Conservation (phyloP, 2,888 invertebrate genomes). For the Metallyticus violacea region DNA sequence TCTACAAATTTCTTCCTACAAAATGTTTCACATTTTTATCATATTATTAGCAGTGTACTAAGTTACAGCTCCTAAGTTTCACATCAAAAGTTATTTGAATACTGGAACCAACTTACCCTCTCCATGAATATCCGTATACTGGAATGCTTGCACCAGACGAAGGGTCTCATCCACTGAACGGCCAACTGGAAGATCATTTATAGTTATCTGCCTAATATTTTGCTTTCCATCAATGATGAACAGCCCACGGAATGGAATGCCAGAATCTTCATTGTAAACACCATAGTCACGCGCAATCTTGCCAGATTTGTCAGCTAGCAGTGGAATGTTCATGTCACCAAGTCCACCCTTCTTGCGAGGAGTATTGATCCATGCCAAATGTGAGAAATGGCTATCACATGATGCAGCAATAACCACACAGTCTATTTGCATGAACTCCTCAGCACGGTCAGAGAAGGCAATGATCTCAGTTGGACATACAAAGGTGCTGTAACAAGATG, state of each 20-base stretch:
- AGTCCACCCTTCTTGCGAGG: slow-evolving; percentile 92
- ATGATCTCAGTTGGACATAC: slow-evolving; percentile 86
- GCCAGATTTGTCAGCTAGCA: slow-evolving; percentile 89
- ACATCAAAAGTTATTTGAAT: no score
- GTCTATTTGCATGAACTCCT: slow-evolving; percentile 78
- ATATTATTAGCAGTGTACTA: no score
- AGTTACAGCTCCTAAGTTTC: not conserved
- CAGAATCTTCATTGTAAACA: slow-evolving; percentile 86
- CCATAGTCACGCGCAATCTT: slow-evolving; percentile 85
- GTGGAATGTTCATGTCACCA: slow-evolving; percentile 90
- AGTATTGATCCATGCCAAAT: slow-evolving; percentile 95
- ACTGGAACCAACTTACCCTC: slow-evolving; percentile 54
- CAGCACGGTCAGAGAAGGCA: slow-evolving; percentile 89
- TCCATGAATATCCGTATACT: slow-evolving; percentile 90
- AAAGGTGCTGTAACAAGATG: slow-evolving; percentile 51
- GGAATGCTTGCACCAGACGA: slow-evolving; percentile 94
- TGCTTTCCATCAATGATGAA: slow-evolving; percentile 73
- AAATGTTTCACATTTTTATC: no score
- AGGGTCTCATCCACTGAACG: slow-evolving; percentile 90
- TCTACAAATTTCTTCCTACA: not conserved
- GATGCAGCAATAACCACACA: slow-evolving; percentile 89
- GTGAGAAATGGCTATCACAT: slow-evolving; percentile 95
- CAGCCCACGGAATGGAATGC: slow-evolving; percentile 90
- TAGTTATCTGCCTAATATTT: slow-evolving; percentile 87
- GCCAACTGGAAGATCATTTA: slow-evolving; percentile 97